Evolutionary conservation across 2,113 vertebrate species (phyloP).

Genomic region (Coptodon bakossiorum): DNA sequence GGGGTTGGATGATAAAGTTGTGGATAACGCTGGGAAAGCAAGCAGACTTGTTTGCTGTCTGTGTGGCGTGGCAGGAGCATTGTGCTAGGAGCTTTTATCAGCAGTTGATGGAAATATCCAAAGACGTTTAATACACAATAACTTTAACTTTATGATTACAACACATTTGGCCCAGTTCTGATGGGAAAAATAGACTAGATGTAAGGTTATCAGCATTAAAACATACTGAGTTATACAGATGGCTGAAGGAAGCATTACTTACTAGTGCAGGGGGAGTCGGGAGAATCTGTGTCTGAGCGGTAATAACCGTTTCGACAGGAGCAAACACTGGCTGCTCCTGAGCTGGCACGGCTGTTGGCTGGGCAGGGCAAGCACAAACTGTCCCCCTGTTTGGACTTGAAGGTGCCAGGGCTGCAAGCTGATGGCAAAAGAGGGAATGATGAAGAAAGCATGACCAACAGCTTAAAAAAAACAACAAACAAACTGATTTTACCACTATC

Average conservation of each 20-base stretch:
- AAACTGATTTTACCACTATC: background rate
- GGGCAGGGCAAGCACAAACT: constrained; percentile 85
- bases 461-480: background rate
- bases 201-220: background rate
- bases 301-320: constrained; percentile 86
- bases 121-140: background rate
- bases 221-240: background rate
- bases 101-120: background rate
- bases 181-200: background rate
- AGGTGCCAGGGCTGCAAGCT: constrained; percentile 88
- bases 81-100: constrained; percentile 11
- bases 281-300: constrained; percentile 82
- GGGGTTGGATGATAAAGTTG: constrained; percentile 34
- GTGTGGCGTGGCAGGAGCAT: constrained; percentile 4
- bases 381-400: constrained; percentile 94
- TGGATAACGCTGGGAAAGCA: constrained; percentile 47
- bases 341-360: constrained; percentile 84
- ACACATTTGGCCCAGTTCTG: background rate
- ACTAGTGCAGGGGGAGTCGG: constrained; percentile 92
- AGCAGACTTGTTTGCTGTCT: constrained; percentile 49
- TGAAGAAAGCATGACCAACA: background rate
- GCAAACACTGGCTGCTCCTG: constrained; percentile 82
- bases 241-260: constrained; percentile 51
- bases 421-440: background rate
- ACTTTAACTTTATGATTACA: background rate